Evolutionary conservation across 2,888 invertebrate species (phyloP), one percentile per base, ranked within the genome.

Genomic region (Heliconius ismenius): DNA sequence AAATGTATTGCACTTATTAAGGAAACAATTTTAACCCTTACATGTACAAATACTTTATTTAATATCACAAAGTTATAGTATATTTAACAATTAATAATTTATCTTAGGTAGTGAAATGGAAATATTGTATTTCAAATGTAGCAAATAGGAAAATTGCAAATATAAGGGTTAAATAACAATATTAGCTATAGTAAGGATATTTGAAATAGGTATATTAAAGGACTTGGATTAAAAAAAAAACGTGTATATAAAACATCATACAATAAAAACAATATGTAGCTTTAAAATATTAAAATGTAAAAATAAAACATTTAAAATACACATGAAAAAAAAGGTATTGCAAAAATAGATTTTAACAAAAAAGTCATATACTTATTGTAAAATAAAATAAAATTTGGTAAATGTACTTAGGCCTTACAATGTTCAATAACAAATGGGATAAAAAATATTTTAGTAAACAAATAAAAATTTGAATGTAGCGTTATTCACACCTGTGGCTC

Each of bases 91-190:
- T 69, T 69, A 54, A 32, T 54, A 49, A 32, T 58, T 58, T 54
- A 54, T 49, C 11, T 54, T 36, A 28, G 11, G 21, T 21, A 49
- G 2, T n/a, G 28, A 54, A 54, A 69, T 54, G 32, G 69, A 49
- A 26, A 13, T 10, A 28, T 58, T 32, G 11, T 26, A 21, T 69
- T 36, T 11, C 18, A 69, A 28, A 69, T 21, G 7, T 49, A 49
- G 6, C 21, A n/a, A 10, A 65, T 65, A n/a, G 32, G n/a, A 11
- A 32, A 58, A 70, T 70, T 58, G 70, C 32, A 58, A 58, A 70
- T 70, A 70, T 70, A 70, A 70, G 70, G 70, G 70, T 58, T 58
- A 70, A 58, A 58, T 70, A 70, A 70, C 70, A 70, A 70, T 36
- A 58, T 58, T 58, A n/a, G 43, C 28, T 69, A 49, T 54, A 26